phyloP scores from a whole-genome alignment of 2,888 invertebrate genomes.

The Pyrgus malvae region DNA sequence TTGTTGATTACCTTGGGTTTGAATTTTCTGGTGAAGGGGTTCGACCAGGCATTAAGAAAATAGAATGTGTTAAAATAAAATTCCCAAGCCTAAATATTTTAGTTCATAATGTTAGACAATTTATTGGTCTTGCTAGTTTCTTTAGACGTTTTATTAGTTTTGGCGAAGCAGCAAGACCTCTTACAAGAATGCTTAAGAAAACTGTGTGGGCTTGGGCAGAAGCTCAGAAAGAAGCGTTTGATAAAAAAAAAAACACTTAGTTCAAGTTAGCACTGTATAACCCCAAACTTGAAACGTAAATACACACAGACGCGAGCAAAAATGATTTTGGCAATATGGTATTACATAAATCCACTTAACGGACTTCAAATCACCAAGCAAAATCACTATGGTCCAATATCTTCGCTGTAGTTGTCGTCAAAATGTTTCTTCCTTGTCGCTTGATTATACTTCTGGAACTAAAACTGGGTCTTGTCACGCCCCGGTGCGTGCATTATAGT shows the following conservation, averaged over 20 bases:
- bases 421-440: too few relatives aligned
- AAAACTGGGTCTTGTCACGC: too few relatives aligned
- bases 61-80: neutral
- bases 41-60: neutral
- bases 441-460: too few relatives aligned
- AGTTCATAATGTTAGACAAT: neutral
- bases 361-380: too few relatives aligned
- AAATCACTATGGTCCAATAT: too few relatives aligned
- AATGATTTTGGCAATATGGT: neutral
- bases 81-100: neutral
- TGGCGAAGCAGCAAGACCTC: neutral
- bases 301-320: neutral
- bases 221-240: neutral
- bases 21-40: neutral
- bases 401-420: too few relatives aligned
- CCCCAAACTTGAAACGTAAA: neutral
- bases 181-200: neutral
- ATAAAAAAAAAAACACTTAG: neutral
- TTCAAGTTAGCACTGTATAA: neutral
- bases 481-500: too few relatives aligned
- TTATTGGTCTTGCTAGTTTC: neutral
- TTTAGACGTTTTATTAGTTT: constrained; percentile 1
- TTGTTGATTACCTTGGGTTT: neutral
- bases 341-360: neutral
- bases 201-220: neutral